Evolutionary conservation across 1,140 invertebrate species (phyloP).

Genomic region (Sogatella furcifera): DNA sequence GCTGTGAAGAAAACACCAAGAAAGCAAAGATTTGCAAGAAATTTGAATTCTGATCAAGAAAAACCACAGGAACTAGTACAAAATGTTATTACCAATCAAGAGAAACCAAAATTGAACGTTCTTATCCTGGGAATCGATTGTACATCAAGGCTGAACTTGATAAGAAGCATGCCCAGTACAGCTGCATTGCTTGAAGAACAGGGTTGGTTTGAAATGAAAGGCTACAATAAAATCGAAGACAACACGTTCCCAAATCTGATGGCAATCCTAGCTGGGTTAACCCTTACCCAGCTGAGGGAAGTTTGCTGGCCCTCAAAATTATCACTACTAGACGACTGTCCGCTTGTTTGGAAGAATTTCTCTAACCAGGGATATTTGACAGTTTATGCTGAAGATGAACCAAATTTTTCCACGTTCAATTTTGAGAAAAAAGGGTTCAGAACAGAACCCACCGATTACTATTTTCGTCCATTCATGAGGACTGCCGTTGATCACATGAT

Average conservation of each 20-base stretch:
- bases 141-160: slow-evolving; percentile 62
- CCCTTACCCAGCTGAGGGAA: slow-evolving; percentile 34
- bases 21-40: too few relatives aligned
- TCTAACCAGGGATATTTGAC: slow-evolving; percentile 61
- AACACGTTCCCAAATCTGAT: slow-evolving; percentile 78
- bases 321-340: slow-evolving; percentile 46
- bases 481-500: slow-evolving; percentile 37
- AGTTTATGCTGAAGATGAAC: slow-evolving; percentile 65
- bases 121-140: slow-evolving; percentile 79
- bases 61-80: slow-evolving; percentile 12
- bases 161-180: slow-evolving; percentile 67
- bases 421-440: slow-evolving; percentile 68
- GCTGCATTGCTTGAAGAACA: slow-evolving; percentile 33
- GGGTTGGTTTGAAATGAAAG: slow-evolving; percentile 42
- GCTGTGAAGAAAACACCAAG: slow-evolving; percentile 7
- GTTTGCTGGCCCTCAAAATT: slow-evolving; percentile 37
- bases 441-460: slow-evolving; percentile 70
- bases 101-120: slow-evolving; percentile 24
- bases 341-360: slow-evolving; percentile 70
- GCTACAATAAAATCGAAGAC: slow-evolving; percentile 59
- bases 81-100: too few relatives aligned
- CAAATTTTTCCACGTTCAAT: slow-evolving; percentile 67
- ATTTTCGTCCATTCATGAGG: slow-evolving; percentile 60
- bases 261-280: slow-evolving; percentile 57
- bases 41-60: slow-evolving; percentile 5